Evolutionary conservation across 2,888 invertebrate genomes (phyloP).

Genomic region (Magallana nippona): DNA sequence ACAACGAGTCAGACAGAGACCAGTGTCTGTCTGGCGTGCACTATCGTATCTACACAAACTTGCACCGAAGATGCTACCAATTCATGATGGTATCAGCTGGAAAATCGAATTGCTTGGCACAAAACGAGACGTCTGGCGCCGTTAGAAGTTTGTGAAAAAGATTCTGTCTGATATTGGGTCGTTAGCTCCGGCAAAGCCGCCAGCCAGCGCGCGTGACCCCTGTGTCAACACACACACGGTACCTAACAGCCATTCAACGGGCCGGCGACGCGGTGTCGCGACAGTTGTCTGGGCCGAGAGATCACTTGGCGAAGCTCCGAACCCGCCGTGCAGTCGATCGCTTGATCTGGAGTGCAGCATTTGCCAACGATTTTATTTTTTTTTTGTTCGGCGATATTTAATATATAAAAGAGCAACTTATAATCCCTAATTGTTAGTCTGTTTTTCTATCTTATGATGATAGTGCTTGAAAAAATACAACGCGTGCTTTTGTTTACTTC

Average conservation of each 20-base stretch:
- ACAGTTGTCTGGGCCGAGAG: constrained; percentile 19
- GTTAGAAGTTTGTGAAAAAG: constrained; percentile 33
- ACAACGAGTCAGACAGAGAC: constrained; percentile 2
- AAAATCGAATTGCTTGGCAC: constrained; percentile 39
- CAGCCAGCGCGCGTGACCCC: constrained; percentile 37
- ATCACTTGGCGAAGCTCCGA: constrained; percentile 25
- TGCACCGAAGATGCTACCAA: constrained; percentile 27
- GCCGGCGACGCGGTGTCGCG: constrained; percentile 38
- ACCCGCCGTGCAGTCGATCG: background rate
- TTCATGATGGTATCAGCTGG: constrained; percentile 34
- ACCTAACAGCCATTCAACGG: constrained; percentile 30
- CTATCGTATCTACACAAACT: constrained; percentile 27
- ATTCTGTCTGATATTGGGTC: constrained; percentile 35
- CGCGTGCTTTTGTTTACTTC: constrained; percentile 32
- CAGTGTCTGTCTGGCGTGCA: constrained; percentile 35
- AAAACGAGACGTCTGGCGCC: constrained; percentile 35
- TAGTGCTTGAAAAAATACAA: constrained; percentile 14
- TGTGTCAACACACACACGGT: constrained; percentile 33
- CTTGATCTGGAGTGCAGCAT: constrained; percentile 5
- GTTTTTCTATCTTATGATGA: constrained; percentile 16
- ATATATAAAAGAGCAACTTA: constrained; percentile 1
- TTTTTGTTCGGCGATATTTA: constrained; percentile 8
- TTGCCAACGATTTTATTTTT: background rate
- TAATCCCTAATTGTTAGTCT: constrained; percentile 1
- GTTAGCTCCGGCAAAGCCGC: constrained; percentile 33